phyloP scores from a whole-genome alignment of 2,113 vertebrate genomes.

The Actenoides lindsayi region DNA sequence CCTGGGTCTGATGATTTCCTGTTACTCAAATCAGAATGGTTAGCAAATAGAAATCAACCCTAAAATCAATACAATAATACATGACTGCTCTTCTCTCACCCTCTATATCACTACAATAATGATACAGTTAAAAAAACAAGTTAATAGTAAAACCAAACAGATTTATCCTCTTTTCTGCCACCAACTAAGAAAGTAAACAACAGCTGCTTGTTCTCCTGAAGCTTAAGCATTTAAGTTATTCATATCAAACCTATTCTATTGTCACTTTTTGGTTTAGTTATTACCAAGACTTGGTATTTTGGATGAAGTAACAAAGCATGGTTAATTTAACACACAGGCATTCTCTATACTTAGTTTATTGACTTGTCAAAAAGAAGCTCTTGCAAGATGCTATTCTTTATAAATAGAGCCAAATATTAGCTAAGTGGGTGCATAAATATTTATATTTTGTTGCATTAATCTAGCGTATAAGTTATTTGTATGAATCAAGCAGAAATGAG shows the following conservation, averaged over 20 bases:
- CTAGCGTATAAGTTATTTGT: conserved; percentile 5
- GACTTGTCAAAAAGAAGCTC: conserved; percentile 35
- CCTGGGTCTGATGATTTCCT: background rate
- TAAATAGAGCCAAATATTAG: conserved; percentile 38
- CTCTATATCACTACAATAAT: background rate
- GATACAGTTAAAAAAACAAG: background rate
- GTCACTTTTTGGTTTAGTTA: background rate
- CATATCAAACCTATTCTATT: background rate
- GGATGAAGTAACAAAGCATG: background rate
- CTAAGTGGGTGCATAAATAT: conserved; percentile 61
- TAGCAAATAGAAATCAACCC: background rate
- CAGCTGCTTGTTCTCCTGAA: background rate
- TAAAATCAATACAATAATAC: background rate
- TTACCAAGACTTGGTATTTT: background rate
- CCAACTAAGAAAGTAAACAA: background rate
- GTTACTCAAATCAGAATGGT: background rate
- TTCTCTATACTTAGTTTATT: conserved; percentile 10
- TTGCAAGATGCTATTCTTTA: conserved; percentile 44
- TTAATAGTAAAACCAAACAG: background rate
- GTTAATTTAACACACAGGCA: conserved; percentile 16
- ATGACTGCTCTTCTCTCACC: background rate
- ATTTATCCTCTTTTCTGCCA: background rate
- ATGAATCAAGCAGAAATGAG: conserved; percentile 8
- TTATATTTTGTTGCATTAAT: conserved; percentile 51
- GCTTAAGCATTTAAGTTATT: background rate